phyloP scores from a whole-genome alignment of 2,888 invertebrate genomes.

The Rotaria magnacalcarata region DNA sequence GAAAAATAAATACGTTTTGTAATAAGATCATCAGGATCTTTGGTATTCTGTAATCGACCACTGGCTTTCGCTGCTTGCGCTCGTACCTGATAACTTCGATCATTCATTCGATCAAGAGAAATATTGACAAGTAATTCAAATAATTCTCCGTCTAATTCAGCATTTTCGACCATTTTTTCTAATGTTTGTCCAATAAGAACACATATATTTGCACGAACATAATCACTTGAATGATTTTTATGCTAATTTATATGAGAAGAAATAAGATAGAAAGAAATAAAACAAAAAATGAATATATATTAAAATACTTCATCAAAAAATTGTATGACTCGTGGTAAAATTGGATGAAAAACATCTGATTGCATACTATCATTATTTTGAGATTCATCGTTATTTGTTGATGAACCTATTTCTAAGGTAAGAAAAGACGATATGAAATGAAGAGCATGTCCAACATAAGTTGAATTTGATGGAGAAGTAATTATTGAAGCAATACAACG shows the following conservation, averaged over 20 bases:
- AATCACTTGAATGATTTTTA: slow-evolving; percentile 25
- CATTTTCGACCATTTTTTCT: slow-evolving; percentile 33
- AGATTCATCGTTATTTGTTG: neutral
- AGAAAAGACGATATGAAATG: slow-evolving; percentile 14
- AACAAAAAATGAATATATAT: neutral
- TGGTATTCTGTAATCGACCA: slow-evolving; percentile 26
- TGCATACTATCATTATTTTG: neutral
- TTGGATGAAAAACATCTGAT: neutral
- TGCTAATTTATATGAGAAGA: neutral
- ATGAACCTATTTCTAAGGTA: neutral
- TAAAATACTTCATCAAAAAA: slow-evolving; percentile 24
- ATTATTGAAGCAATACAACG: slow-evolving; percentile 9
- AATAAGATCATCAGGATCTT: slow-evolving; percentile 28
- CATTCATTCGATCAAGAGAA: slow-evolving; percentile 30
- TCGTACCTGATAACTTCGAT: slow-evolving; percentile 17
- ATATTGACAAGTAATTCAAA: slow-evolving; percentile 30
- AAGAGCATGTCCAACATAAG: neutral
- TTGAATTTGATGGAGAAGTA: neutral
- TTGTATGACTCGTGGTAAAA: slow-evolving; percentile 28
- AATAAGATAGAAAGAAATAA: neutral
- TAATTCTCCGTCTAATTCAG: slow-evolving; percentile 27
- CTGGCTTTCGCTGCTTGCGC: slow-evolving; percentile 3
- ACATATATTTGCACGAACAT: slow-evolving; percentile 33
- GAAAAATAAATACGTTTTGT: neutral
- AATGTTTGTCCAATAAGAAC: slow-evolving; percentile 19